Percentiles rank a stretch among this genome's conserved stretches.
These are phyloP conservation scores for Hyla sarda DNA, from an alignment of 2,113 vertebrate species.

Conservation along the genomic window DNA sequence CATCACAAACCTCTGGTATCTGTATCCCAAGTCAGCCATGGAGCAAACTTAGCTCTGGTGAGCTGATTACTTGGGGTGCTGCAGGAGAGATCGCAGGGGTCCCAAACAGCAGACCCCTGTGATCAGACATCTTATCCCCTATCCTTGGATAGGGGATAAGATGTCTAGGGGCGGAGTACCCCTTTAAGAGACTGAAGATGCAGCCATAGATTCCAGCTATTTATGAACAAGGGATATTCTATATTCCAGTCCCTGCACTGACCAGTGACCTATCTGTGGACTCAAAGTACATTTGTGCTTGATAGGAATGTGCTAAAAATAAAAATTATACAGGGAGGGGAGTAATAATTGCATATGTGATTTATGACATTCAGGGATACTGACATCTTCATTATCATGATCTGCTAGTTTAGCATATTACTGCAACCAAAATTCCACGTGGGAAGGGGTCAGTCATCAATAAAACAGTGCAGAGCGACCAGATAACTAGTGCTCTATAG, in stretches of 20 bases:
- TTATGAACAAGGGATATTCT: neutral
- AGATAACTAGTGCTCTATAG: neutral
- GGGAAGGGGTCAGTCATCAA: neutral
- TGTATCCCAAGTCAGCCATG: too few species aligned
- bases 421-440: neutral
- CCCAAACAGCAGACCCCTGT: too few species aligned
- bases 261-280: conserved; percentile 62
- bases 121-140: too few species aligned
- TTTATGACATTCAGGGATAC: conserved; percentile 34
- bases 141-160: too few species aligned
- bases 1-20: too few species aligned
- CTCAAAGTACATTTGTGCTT: neutral
- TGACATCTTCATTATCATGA: conserved; percentile 9
- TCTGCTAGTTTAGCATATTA: neutral
- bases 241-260: conserved; percentile 58
- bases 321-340: neutral
- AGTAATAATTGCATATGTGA: neutral
- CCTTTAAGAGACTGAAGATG: too few species aligned
- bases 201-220: too few species aligned
- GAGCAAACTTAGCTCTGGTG: too few species aligned
- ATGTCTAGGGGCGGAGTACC: too few species aligned
- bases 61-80: too few species aligned
- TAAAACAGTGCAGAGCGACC: neutral
- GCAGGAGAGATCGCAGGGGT: too few species aligned
- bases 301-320: conserved; percentile 66